These are phyloP conservation scores for Oegoconia quadripuncta DNA, from an alignment of 2,888 invertebrate species.

Conservation along the genomic window DNA sequence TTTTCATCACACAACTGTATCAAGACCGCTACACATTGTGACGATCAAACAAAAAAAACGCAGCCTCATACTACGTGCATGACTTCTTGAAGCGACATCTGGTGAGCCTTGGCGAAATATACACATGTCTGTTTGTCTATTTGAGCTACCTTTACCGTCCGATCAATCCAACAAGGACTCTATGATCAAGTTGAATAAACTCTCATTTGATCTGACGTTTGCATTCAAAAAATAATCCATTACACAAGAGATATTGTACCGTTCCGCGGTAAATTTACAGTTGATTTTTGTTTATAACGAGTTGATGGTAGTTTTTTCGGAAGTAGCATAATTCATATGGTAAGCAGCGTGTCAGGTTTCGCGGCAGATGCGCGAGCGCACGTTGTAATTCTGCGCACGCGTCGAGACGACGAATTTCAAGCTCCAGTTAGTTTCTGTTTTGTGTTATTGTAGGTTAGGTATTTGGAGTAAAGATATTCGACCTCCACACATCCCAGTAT, in stretches of 20 bases:
- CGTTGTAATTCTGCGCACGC: slow-evolving; percentile 50
- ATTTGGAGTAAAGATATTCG: too few relatives aligned
- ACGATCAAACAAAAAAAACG: slow-evolving; percentile 32
- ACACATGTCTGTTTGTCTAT: slow-evolving; percentile 65
- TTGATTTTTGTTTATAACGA: slow-evolving; percentile 7
- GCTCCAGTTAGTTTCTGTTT: slow-evolving; percentile 26
- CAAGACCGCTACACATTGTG: slow-evolving; percentile 52
- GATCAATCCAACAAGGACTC: too few relatives aligned
- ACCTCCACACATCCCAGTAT: too few relatives aligned
- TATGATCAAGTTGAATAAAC: slow-evolving; percentile 5
- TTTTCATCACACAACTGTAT: slow-evolving; percentile 38
- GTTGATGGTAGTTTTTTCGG: slow-evolving; percentile 50
- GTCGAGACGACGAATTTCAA: slow-evolving; percentile 38
- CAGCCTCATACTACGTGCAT: slow-evolving; percentile 29
- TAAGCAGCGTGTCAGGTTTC: slow-evolving; percentile 72
- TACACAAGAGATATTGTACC: background rate
- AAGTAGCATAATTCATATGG: slow-evolving; percentile 67
- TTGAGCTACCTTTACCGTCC: slow-evolving; percentile 44
- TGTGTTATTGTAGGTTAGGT: background rate
- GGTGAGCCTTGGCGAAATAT: slow-evolving; percentile 56
- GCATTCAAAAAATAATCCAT: background rate
- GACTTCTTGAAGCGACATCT: slow-evolving; percentile 60
- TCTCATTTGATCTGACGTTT: slow-evolving; percentile 8
- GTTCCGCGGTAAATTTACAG: slow-evolving; percentile 6
- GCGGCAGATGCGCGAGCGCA: slow-evolving; percentile 57